Evolutionary conservation across 2,797 vertebrate genomes (phyloP).

Genomic region (Pitangus sulphuratus): DNA sequence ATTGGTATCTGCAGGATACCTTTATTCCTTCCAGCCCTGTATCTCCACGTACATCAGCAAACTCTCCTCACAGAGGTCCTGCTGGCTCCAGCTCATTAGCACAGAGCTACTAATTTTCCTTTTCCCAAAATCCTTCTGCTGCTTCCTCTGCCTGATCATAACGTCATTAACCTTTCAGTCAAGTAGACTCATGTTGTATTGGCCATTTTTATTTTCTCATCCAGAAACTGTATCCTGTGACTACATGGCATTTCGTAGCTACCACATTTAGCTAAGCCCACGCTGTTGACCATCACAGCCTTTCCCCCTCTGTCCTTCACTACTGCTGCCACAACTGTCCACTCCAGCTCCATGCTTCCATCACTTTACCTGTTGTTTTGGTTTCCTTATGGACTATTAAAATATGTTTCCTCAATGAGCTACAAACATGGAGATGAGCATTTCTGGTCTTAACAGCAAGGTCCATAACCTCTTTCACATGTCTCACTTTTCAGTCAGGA

Average conservation of each 20-base stretch:
- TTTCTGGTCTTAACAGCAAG: background rate
- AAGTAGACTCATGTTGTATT: background rate
- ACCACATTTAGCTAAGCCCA: accelerated
- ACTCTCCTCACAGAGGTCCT: background rate
- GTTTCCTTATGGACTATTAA: background rate
- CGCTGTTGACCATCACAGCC: background rate
- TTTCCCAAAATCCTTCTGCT: background rate
- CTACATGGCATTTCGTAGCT: background rate
- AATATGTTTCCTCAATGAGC: background rate
- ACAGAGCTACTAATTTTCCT: background rate
- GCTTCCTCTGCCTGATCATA: background rate
- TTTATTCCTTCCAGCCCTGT: background rate
- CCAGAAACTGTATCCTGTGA: background rate
- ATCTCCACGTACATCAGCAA: background rate
- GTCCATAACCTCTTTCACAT: background rate
- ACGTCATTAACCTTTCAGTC: background rate
- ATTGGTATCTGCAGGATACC: slow-evolving; percentile 40
- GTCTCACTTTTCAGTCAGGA: background rate
- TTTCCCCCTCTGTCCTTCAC: background rate
- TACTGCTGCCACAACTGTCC: background rate
- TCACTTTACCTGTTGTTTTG: background rate
- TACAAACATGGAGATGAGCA: background rate
- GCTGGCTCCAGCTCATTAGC: slow-evolving; percentile 10
- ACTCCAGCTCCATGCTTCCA: background rate
- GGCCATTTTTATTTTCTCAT: background rate